Evolutionary conservation across 2,888 invertebrate genomes (phyloP).

Genomic region (Nemotelus pantherinus): DNA sequence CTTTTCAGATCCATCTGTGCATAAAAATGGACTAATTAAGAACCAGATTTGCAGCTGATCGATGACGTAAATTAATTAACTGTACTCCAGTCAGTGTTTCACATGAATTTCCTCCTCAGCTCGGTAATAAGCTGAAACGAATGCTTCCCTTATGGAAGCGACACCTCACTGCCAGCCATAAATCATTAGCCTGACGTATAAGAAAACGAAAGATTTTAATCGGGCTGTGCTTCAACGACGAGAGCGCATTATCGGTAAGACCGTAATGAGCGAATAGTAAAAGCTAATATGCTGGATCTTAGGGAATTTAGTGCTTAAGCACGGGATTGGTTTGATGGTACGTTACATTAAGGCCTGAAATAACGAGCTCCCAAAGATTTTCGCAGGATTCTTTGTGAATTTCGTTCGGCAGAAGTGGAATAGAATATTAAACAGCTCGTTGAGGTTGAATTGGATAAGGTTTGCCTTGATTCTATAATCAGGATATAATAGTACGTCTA

Average conservation of each 20-base stretch:
- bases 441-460: too few species aligned
- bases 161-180: not conserved
- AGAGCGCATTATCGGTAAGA: not conserved
- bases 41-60: not conserved
- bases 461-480: too few species aligned
- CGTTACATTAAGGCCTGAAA: constrained; percentile 2
- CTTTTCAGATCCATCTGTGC: too few species aligned
- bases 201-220: constrained; percentile 17
- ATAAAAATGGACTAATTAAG: constrained; percentile 4
- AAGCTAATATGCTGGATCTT: constrained; percentile 4
- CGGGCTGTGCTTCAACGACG: not conserved
- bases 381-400: not conserved
- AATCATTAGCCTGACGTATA: not conserved
- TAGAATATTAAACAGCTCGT: not conserved
- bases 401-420: not conserved
- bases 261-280: not conserved
- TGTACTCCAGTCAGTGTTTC: not conserved
- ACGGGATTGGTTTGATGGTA: constrained; percentile 14
- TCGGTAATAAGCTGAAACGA: not conserved
- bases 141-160: not conserved
- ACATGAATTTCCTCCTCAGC: not conserved
- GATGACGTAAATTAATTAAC: not conserved
- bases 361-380: not conserved
- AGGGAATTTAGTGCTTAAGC: constrained; percentile 14
- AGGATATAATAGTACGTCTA: too few species aligned